Evolutionary conservation across 2,797 vertebrate species (phyloP).

Genomic region (Poecilia gillii): DNA sequence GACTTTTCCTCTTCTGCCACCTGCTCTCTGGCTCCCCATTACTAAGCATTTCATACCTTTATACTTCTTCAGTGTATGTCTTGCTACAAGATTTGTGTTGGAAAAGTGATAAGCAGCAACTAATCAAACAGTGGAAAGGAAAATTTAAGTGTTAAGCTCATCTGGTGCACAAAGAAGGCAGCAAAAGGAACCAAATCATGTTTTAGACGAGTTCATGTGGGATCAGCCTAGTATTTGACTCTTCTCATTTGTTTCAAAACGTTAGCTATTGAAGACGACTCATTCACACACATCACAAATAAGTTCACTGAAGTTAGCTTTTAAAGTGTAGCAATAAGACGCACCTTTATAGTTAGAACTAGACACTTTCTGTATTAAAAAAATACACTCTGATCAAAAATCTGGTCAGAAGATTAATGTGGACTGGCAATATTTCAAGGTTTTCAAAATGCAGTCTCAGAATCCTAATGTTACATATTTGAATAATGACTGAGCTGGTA

Average conservation of each 20-base stretch:
- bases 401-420: neutral
- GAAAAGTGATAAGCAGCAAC: neutral
- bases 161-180: neutral
- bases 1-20: neutral
- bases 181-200: neutral
- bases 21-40: neutral
- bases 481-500: neutral
- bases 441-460: neutral
- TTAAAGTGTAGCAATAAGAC: neutral
- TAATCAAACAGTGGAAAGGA: neutral
- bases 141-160: neutral
- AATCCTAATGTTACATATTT: neutral
- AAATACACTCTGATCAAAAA: neutral
- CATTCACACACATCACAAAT: neutral
- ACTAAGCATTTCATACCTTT: neutral
- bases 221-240: neutral
- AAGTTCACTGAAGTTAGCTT: neutral
- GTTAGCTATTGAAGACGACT: neutral
- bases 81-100: neutral
- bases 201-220: neutral
- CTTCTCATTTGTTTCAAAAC: neutral
- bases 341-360: neutral
- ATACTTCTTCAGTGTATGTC: neutral
- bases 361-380: neutral
- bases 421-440: neutral